Evolutionary conservation across 2,888 invertebrate genomes (phyloP).

Genomic region (Drosophila anomelani): DNA sequence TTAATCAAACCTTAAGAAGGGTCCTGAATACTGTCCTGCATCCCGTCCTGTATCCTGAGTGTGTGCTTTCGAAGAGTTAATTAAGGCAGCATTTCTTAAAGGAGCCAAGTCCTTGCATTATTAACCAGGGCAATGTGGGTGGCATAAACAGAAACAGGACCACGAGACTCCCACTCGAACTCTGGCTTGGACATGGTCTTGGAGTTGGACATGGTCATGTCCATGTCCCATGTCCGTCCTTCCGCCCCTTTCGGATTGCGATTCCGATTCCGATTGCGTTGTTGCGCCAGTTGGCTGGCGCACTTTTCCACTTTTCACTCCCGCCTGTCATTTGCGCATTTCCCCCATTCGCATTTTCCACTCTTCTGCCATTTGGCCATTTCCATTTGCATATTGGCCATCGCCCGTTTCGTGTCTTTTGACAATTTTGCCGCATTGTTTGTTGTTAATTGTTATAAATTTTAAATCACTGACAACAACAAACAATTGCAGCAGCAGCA

Average conservation of each 20-base stretch:
- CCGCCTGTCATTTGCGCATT: slow-evolving; percentile 8
- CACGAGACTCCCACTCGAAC: not conserved
- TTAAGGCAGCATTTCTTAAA: slow-evolving; percentile 3
- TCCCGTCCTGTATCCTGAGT: not conserved
- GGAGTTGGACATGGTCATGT: not conserved
- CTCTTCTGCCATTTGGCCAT: slow-evolving; percentile 27
- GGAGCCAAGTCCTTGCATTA: not conserved
- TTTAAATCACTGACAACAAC: slow-evolving; percentile 66
- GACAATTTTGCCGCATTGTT: slow-evolving; percentile 74
- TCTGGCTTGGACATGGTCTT: not conserved
- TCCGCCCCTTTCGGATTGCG: slow-evolving; percentile 49
- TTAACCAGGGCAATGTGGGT: not conserved
- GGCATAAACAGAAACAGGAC: not conserved
- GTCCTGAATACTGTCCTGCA: not conserved
- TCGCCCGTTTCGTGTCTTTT: slow-evolving; percentile 72
- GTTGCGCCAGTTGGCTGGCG: slow-evolving; percentile 34
- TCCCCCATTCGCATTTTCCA: not conserved
- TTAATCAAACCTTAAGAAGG: not conserved
- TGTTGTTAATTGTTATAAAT: slow-evolving; percentile 74
- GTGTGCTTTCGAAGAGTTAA: not conserved
- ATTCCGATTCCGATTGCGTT: slow-evolving; percentile 15
- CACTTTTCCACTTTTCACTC: slow-evolving; percentile 15
- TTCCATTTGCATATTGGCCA: slow-evolving; percentile 67
- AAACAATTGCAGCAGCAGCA: slow-evolving; percentile 46
- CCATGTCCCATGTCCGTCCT: slow-evolving; percentile 1